Evolutionary conservation across 2,797 vertebrate species (phyloP).

Genomic region (Serranus cabrilla): DNA sequence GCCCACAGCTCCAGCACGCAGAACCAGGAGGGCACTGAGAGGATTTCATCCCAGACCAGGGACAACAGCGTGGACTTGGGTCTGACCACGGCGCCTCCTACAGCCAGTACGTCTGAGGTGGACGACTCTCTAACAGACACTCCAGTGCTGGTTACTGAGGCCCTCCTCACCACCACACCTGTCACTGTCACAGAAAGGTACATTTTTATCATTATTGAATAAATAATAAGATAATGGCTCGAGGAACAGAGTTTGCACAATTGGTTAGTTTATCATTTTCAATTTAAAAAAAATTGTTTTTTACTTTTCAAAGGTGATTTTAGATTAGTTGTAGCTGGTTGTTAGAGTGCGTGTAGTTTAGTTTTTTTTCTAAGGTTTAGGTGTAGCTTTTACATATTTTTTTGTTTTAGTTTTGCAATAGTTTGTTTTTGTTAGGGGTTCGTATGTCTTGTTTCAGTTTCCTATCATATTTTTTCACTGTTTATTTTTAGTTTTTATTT

Average conservation of each 20-base stretch:
- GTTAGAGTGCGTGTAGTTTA: too few relatives aligned
- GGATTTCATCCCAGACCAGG: constrained; percentile 56
- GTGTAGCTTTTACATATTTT: too few relatives aligned
- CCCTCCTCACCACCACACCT: constrained; percentile 58
- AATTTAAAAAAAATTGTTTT: too few relatives aligned
- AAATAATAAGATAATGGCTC: not conserved
- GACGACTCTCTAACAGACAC: constrained; percentile 58
- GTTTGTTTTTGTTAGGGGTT: too few relatives aligned
- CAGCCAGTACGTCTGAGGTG: constrained; percentile 61
- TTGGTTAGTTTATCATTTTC: not conserved
- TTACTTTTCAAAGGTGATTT: too few relatives aligned
- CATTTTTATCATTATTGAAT: not conserved
- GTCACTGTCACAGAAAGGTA: constrained; percentile 70
- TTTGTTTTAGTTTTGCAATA: too few relatives aligned
- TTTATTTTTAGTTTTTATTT: too few relatives aligned
- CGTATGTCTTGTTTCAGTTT: too few relatives aligned
- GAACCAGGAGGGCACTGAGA: constrained; percentile 66
- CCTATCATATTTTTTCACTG: too few relatives aligned
- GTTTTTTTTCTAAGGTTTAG: too few relatives aligned
- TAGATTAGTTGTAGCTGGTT: too few relatives aligned
- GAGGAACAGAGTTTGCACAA: not conserved
- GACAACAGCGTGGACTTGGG: constrained; percentile 46
- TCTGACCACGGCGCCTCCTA: constrained; percentile 66
- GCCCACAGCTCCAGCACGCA: constrained; percentile 47
- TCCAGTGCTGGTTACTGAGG: constrained; percentile 40